Conservation (phyloP, 2,888 invertebrate genomes). For the Andrena minutula region DNA sequence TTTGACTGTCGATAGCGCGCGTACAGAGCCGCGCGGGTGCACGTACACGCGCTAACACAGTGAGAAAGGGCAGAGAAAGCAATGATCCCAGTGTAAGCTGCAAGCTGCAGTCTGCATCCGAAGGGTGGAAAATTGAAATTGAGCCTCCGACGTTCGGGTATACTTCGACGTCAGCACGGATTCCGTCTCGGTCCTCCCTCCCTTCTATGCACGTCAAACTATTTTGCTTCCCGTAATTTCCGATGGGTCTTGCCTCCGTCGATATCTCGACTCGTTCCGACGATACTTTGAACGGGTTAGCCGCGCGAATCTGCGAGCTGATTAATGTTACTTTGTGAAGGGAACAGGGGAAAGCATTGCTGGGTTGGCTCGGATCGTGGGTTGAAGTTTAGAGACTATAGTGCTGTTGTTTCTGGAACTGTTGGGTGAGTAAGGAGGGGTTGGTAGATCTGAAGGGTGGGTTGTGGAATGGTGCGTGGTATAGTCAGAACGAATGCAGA, state of each 20-base stretch:
- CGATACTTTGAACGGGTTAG: neutral
- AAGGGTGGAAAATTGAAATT: slow-evolving; percentile 74
- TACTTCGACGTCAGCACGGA: slow-evolving; percentile 53
- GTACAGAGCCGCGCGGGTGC: neutral
- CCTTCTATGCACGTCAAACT: slow-evolving; percentile 36
- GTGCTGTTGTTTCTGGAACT: too few species aligned
- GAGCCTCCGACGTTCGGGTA: slow-evolving; percentile 60
- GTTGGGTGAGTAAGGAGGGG: too few species aligned
- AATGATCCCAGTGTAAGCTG: slow-evolving; percentile 61
- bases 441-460: too few species aligned
- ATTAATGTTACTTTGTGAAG: too few species aligned
- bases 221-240: slow-evolving; percentile 50
- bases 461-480: too few species aligned
- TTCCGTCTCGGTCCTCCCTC: slow-evolving; percentile 13
- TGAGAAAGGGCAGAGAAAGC: slow-evolving; percentile 8
- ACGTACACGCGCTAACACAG: neutral
- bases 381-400: too few species aligned
- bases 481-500: too few species aligned
- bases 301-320: too few species aligned
- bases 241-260: slow-evolving; percentile 1
- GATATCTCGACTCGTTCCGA: neutral
- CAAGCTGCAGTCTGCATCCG: slow-evolving; percentile 68
- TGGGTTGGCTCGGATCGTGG: too few species aligned
- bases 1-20: slow-evolving; percentile 54
- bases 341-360: too few species aligned